Evolutionary conservation across 2,113 vertebrate species (phyloP).

Genomic region (Mesitornis unicolor): DNA sequence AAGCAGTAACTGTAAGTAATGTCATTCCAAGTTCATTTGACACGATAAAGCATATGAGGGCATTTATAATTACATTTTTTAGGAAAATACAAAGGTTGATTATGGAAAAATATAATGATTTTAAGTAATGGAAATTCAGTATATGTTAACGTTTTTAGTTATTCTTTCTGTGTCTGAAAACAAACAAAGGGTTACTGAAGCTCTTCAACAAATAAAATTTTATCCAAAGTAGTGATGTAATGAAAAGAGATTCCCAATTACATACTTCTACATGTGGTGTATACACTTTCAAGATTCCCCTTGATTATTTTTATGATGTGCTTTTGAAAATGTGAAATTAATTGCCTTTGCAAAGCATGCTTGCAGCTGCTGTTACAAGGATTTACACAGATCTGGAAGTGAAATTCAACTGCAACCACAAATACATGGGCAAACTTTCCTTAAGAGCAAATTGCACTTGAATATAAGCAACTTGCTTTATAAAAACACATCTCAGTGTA

Average conservation of each 20-base stretch:
- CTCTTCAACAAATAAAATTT: not conserved
- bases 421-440: not conserved
- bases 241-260: not conserved
- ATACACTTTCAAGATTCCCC: not conserved
- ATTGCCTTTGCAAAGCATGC: not conserved
- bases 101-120: not conserved
- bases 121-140: not conserved
- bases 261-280: not conserved
- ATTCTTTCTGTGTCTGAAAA: not conserved
- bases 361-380: not conserved
- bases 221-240: not conserved
- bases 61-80: not conserved
- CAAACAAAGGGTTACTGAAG: not conserved
- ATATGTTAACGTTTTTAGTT: not conserved
- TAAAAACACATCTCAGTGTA: not conserved
- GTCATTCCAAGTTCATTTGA: not conserved
- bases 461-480: not conserved
- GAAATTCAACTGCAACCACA: not conserved
- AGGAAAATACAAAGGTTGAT: not conserved
- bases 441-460: not conserved
- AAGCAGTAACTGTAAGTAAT: not conserved
- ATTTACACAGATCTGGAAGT: not conserved
- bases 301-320: not conserved
- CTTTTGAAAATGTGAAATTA: not conserved
- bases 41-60: not conserved